phyloP scores from a whole-genome alignment of 1,140 invertebrate species.

The Hypothenemus hampei region DNA sequence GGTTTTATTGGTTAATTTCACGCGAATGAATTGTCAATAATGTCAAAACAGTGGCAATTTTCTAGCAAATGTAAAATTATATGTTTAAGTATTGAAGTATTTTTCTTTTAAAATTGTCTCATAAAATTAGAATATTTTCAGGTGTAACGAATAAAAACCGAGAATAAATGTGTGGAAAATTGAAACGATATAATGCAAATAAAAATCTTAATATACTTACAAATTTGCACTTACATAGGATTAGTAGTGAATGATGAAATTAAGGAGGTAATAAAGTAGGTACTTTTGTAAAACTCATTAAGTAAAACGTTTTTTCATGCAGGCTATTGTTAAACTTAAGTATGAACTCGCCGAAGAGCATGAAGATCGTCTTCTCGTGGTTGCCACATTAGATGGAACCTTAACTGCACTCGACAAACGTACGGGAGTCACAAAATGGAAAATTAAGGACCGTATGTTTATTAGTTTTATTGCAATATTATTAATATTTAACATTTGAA shows the following conservation, averaged over 20 bases:
- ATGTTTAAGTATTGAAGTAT: no score
- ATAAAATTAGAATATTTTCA: no score
- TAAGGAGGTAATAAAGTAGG: slow-evolving; percentile 9
- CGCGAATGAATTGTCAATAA: no score
- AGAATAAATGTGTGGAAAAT: no score
- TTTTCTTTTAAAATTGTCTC: no score
- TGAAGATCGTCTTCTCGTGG: slow-evolving; percentile 69
- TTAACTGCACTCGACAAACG: slow-evolving; percentile 78
- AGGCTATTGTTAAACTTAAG: slow-evolving; percentile 20
- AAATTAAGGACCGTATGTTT: slow-evolving; percentile 75
- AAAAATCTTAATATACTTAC: background rate
- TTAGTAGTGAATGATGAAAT: slow-evolving; percentile 21
- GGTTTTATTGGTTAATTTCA: no score
- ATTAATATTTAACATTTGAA: slow-evolving; percentile 30
- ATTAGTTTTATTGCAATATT: background rate
- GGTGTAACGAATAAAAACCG: no score
- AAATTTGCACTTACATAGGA: background rate
- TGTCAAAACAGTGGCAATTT: no score
- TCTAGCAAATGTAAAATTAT: no score
- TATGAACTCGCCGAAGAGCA: slow-evolving; percentile 62
- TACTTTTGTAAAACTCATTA: no score
- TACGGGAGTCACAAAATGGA: slow-evolving; percentile 83
- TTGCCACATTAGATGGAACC: slow-evolving; percentile 87
- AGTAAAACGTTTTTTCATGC: no score
- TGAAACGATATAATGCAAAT: no score